phyloP scores from a whole-genome alignment of 1,140 invertebrate species.

The Polypedilum pembai region DNA sequence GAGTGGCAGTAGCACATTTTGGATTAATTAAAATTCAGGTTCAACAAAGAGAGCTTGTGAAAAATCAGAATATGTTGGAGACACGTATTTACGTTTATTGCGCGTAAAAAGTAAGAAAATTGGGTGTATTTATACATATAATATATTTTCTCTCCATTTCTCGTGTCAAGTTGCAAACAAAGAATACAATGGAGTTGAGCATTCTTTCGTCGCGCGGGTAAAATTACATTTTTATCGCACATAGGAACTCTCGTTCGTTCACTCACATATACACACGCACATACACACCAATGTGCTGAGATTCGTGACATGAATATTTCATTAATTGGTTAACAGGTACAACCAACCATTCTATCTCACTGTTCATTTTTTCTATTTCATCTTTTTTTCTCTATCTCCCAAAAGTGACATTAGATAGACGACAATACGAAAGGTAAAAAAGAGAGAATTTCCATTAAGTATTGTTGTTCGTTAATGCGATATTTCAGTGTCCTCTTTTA shows the following conservation, averaged over 20 bases:
- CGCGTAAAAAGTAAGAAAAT: not conserved
- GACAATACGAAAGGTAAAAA: not conserved
- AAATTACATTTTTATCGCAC: too few species aligned
- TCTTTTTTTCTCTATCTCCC: not conserved
- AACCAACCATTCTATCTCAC: not conserved
- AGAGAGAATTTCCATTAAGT: not conserved
- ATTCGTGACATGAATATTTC: slow-evolving; percentile 26
- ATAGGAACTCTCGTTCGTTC: too few species aligned
- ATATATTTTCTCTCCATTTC: not conserved
- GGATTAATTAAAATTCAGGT: not conserved
- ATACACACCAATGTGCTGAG: not conserved
- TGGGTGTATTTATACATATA: too few species aligned
- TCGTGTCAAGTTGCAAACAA: not conserved
- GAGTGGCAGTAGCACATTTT: not conserved
- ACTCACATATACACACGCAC: not conserved
- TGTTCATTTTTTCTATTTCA: not conserved
- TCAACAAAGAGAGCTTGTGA: not conserved
- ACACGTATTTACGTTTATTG: not conserved
- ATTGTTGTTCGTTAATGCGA: not conserved
- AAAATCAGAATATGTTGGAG: not conserved
- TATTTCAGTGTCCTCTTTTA: not conserved
- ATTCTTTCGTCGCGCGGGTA: too few species aligned
- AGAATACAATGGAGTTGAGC: too few species aligned
- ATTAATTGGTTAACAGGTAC: slow-evolving; percentile 22
- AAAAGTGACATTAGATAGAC: not conserved